Percentiles rank a stretch among this genome's conserved stretches.
phyloP scores from a whole-genome alignment of 2,113 vertebrate genomes.

The Scomber japonicus region DNA sequence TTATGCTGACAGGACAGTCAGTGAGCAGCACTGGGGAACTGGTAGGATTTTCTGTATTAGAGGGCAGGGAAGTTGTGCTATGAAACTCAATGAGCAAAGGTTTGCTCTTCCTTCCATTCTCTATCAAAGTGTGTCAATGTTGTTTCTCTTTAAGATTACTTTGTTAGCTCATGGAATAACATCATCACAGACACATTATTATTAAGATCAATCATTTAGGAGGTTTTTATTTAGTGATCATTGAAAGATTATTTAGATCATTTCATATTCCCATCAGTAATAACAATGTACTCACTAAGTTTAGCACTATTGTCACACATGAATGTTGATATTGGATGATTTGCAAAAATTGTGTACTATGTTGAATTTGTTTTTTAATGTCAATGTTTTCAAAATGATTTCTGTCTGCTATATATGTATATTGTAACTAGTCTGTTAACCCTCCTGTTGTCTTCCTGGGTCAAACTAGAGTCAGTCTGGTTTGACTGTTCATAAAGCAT shows the following conservation, averaged over 20 bases:
- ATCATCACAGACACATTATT: background rate
- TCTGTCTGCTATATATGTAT: background rate
- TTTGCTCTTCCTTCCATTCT: slow-evolving; percentile 23
- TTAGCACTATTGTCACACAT: background rate
- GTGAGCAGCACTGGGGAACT: slow-evolving; percentile 26
- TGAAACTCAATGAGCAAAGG: slow-evolving; percentile 53
- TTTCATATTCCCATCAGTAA: background rate
- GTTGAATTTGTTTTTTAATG: background rate
- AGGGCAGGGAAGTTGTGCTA: slow-evolving; percentile 15
- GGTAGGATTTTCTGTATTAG: slow-evolving; percentile 38
- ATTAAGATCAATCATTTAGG: background rate
- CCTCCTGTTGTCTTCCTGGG: no score
- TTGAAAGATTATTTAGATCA: background rate
- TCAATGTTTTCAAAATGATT: background rate
- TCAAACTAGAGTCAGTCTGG: no score
- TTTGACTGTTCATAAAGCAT: no score
- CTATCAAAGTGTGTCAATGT: background rate
- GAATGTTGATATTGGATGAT: no score
- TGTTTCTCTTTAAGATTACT: background rate
- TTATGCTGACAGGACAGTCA: slow-evolving; percentile 46
- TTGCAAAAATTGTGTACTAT: background rate
- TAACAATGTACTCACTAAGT: background rate
- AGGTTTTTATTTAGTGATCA: no score
- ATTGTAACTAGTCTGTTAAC: background rate
- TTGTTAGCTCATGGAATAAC: background rate